These are phyloP conservation scores for Phymastichus coffea DNA, from an alignment of 1,140 invertebrate species.

Conservation along the genomic window DNA sequence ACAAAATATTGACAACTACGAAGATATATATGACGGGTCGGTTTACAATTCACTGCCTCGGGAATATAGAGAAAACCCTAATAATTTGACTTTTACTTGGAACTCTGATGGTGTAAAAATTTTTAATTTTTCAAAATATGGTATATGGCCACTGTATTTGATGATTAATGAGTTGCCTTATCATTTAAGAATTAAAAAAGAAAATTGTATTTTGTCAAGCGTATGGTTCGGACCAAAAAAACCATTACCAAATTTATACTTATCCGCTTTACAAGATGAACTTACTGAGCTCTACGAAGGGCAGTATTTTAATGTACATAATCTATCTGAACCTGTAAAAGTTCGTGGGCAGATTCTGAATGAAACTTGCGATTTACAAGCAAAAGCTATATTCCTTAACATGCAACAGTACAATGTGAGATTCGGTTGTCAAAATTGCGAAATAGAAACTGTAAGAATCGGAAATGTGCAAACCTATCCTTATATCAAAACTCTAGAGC, in stretches of 20 bases:
- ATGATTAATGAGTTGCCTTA: constrained; percentile 32
- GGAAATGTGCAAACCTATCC: neutral
- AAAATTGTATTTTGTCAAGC: constrained; percentile 15
- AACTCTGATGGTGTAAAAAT: constrained; percentile 36
- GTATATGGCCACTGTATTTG: constrained; percentile 39
- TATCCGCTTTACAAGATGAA: neutral
- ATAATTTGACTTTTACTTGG: constrained; percentile 30
- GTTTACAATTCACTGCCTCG: constrained; percentile 17
- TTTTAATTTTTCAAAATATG: constrained; percentile 38
- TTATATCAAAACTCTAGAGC: neutral
- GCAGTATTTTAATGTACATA: neutral
- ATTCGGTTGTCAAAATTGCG: constrained; percentile 22
- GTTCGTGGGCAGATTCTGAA: constrained; percentile 14
- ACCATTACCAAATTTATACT: constrained; percentile 12
- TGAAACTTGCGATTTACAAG: constrained; percentile 25
- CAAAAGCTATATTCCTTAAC: constrained; percentile 23
- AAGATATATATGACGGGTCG: constrained; percentile 28
- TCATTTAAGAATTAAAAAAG: too few species aligned
- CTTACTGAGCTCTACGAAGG: constrained; percentile 6
- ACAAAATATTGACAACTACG: neutral
- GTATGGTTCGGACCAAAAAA: constrained; percentile 26
- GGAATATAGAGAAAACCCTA: neutral
- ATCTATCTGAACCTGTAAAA: neutral
- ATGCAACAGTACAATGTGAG: constrained; percentile 25
- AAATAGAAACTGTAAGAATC: neutral